These are phyloP conservation scores for Pharmacophagus antenor DNA, from an alignment of 2,888 invertebrate species.

Conservation along the genomic window DNA sequence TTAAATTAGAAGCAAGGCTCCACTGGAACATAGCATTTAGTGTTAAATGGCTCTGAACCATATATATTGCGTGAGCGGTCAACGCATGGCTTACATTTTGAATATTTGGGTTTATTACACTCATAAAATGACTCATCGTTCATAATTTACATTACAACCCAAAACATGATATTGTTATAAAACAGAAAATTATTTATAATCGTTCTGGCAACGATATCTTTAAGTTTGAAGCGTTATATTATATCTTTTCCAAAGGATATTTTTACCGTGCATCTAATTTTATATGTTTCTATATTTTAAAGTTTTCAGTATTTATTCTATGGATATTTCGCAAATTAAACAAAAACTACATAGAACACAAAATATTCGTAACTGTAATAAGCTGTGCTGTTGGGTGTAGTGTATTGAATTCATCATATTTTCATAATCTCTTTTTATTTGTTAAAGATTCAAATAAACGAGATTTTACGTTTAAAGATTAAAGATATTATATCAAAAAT, in stretches of 20 bases:
- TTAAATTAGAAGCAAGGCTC: slow-evolving; percentile 25
- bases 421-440: not conserved
- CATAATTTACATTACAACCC: slow-evolving; percentile 20
- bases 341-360: not conserved
- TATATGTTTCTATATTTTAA: not conserved
- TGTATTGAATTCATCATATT: not conserved
- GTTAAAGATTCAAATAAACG: not conserved
- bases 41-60: slow-evolving; percentile 54
- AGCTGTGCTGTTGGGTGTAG: not conserved
- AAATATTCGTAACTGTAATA: too few species aligned
- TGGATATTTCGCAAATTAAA: not conserved
- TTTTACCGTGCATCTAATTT: not conserved
- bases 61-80: slow-evolving; percentile 47
- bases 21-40: slow-evolving; percentile 37
- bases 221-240: too few species aligned
- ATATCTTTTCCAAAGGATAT: not conserved
- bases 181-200: not conserved
- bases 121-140: slow-evolving; percentile 22
- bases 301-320: not conserved
- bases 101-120: slow-evolving; percentile 53
- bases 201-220: too few species aligned
- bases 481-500: too few species aligned
- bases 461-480: too few species aligned
- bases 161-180: slow-evolving; percentile 9
- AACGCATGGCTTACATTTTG: slow-evolving; percentile 47